Evolutionary conservation across 2,113 vertebrate species (phyloP).

Genomic region (Egretta garzetta): DNA sequence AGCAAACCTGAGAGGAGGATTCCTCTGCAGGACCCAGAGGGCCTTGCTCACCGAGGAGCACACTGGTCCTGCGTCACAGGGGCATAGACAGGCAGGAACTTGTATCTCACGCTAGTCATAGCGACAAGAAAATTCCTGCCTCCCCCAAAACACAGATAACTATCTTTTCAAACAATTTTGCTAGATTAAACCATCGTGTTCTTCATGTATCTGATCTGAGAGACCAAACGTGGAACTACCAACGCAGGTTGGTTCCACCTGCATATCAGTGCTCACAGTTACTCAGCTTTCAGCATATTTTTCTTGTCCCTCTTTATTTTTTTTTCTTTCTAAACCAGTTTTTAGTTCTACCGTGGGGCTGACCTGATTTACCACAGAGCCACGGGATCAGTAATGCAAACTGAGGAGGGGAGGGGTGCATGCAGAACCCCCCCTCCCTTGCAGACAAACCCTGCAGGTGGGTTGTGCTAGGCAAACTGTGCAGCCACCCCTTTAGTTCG

Average conservation of each 20-base stretch:
- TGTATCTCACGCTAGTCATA: accelerated
- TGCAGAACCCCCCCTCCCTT: not conserved
- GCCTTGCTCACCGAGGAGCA: not conserved
- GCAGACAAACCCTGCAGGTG: not conserved
- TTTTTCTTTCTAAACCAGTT: not conserved
- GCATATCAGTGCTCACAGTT: not conserved
- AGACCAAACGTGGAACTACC: not conserved
- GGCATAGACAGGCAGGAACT: not conserved
- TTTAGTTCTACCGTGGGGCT: not conserved
- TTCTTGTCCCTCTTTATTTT: not conserved
- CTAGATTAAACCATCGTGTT: not conserved
- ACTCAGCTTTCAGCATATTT: not conserved
- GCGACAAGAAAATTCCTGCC: not conserved
- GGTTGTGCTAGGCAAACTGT: not conserved
- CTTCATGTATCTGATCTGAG: not conserved
- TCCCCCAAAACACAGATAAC: not conserved
- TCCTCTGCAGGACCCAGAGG: not conserved
- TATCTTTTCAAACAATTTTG: not conserved
- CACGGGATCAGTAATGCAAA: not conserved
- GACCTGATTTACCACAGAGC: not conserved
- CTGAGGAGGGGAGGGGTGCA: not conserved
- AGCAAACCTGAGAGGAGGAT: not conserved
- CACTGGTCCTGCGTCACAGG: not conserved
- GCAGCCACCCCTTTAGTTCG: not conserved
- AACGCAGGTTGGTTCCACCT: not conserved